phyloP scores from a whole-genome alignment of 1,140 invertebrate genomes.

The Caenorhabditis brenneri region DNA sequence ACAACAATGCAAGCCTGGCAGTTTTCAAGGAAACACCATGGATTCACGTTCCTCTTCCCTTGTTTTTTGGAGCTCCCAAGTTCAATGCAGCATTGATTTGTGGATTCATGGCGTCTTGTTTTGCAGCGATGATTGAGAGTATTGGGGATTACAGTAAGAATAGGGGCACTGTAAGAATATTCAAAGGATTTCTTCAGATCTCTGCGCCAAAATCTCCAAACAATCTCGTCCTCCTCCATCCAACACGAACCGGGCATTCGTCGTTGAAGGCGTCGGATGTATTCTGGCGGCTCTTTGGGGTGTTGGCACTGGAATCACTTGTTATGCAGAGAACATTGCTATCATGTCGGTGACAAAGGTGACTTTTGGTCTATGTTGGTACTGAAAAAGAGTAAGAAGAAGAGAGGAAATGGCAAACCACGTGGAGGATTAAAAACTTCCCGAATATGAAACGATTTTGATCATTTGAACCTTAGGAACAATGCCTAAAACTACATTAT shows the following conservation, averaged over 20 bases:
- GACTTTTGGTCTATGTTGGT: background rate
- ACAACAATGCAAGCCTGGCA: slow-evolving; percentile 59
- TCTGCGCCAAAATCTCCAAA: slow-evolving; percentile 43
- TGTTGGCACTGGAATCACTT: slow-evolving; percentile 54
- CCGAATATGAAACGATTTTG: too few species aligned
- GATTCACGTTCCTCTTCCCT: slow-evolving; percentile 65
- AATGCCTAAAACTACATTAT: too few species aligned
- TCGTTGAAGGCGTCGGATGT: slow-evolving; percentile 50
- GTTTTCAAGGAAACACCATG: slow-evolving; percentile 65
- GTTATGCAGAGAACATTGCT: slow-evolving; percentile 52
- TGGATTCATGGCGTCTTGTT: too few species aligned
- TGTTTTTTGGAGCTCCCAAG: slow-evolving; percentile 71
- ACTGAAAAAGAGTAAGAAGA: background rate
- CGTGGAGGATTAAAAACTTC: too few species aligned
- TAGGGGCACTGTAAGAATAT: background rate
- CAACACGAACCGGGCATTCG: slow-evolving; percentile 46
- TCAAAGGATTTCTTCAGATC: background rate
- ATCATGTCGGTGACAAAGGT: slow-evolving; percentile 48
- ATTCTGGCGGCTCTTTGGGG: too few species aligned
- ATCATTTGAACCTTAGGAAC: too few species aligned
- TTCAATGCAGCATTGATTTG: slow-evolving; percentile 71
- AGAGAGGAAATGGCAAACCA: too few species aligned
- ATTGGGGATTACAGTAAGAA: slow-evolving; percentile 43
- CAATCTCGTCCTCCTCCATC: slow-evolving; percentile 35
- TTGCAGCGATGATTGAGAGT: slow-evolving; percentile 55